Conservation (phyloP, 2,888 invertebrate species). For the Oligia latruncula region DNA sequence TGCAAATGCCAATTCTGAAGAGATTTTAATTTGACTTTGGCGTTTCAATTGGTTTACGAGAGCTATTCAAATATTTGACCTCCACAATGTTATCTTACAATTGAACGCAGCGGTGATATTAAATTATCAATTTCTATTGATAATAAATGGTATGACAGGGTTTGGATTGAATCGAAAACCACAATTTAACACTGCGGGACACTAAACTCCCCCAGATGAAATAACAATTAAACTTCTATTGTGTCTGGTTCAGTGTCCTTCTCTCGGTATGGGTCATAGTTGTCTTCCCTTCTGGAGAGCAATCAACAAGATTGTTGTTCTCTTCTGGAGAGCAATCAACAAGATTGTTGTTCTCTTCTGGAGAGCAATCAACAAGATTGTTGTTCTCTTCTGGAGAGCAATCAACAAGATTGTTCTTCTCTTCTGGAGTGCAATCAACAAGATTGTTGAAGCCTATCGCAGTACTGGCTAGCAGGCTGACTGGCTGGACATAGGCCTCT, state of each 20-base stretch:
- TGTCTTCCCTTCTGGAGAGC: neutral
- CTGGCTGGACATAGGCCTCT: neutral
- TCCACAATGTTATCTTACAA: slow-evolving; percentile 11
- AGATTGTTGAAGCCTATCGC: no score
- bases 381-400: no score
- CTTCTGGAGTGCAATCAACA: no score
- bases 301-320: no score
- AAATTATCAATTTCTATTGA: slow-evolving; percentile 19
- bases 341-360: no score
- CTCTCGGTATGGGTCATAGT: neutral
- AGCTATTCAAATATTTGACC: slow-evolving; percentile 42
- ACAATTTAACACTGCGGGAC: neutral
- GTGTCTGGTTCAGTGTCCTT: neutral
- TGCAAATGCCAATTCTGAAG: slow-evolving; percentile 20
- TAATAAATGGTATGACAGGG: neutral
- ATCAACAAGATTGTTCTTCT: no score
- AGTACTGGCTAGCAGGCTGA: no score
- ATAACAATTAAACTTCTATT: neutral
- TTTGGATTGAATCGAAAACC: neutral
- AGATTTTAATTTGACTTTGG: slow-evolving; percentile 18
- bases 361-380: no score
- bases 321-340: no score
- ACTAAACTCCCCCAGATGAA: neutral
- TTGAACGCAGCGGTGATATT: slow-evolving; percentile 5
- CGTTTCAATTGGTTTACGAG: slow-evolving; percentile 34